Evolutionary conservation across 37 sponge, comb jelly and placozoan genomes (phyloP), one percentile per base, ranked within the genome.

Genomic region (Spongilla lacustris): DNA sequence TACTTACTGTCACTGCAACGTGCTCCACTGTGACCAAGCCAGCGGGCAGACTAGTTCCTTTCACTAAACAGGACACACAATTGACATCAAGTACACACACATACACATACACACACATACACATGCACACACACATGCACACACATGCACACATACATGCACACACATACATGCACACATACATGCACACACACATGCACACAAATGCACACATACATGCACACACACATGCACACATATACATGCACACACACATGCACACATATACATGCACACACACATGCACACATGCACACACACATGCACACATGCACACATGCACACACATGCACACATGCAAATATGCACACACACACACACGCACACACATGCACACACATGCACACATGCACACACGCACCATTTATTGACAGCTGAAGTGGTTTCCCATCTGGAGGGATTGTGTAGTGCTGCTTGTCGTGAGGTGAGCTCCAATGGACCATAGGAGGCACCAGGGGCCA

Each of bases 21-120:
- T 94, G 87, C 77, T 94, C 91, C 82, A 94, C 73, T 29, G 88
- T 84, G 38, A 33, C 33, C 36, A 94, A 46, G 25, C 31, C 49
- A 36, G 26, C 3, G 6, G 91, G 71, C 5, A 85, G 0, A 3
- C 81, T 66, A 8, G 32, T 50, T 27, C 35, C 46, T 19, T 14
- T 32, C 66, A 81, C 82, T 74, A 22, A 21, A 33, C 35, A n/a
- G 31, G 6, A 9, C 12, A 8, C 26, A 17, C 4, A 58, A 48
- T 67, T 31, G 29, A n/a, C n/a, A n/a, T n/a, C 67, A 84, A 49
- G 22, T 74, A 50, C 75, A 81, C 36, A 81, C 69, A 81, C 66
- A 58, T 29, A 66, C 66, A 68, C 81, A 50, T 29, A 58, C 29
- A 66, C 68, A 66, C 69, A 81, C 41, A 41, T 6, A 41, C 41